Base-by-base conservation (phyloP, 2,888 invertebrate species). In the Anaspis maculata region DNA sequence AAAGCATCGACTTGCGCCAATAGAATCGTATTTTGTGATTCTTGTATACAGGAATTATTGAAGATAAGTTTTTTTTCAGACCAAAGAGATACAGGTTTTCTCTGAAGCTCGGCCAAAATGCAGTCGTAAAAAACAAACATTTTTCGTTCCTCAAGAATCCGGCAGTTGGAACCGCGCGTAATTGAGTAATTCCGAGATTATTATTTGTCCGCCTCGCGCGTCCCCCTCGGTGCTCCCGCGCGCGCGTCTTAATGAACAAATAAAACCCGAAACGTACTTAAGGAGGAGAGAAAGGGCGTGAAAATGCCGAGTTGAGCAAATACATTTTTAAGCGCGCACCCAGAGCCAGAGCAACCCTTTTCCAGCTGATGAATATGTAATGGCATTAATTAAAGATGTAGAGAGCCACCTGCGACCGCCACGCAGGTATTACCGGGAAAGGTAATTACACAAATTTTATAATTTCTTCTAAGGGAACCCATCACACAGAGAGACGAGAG, bases 321-420 rank as follows among this genome's bases (percentile, higher is more conserved):
- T 44, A 44, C 44, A 51, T 48, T 51, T 51, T 51, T 49, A 45
- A 50, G 42, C 36, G 34, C 30, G 35, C 30, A n/a, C n/a, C n/a
- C n/a, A n/a, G n/a, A n/a, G n/a, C n/a, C n/a, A 37, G 33, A 27
- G 21, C 46, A 48, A 49, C 52, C 53, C 49, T 51, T 51, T 48
- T 41, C 46, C 40, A 46, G 45, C 56, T 62, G 63, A 63, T 63
- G 63, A 64, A 64, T 64, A 63, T 59, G 64, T 63, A 64, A 64
- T 64, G 63, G 58, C 56, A 63, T 63, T 64, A 64, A 64, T 64
- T 64, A 63, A 62, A 63, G 61, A 63, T 58, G 59, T 57, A 55
- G 46, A 52, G 49, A 54, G 55, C 57, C 64, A 64, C 64, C 64
- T 64, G 64, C 62, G 63, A 53, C 59, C 61, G 49, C 51, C 5